phyloP scores from a whole-genome alignment of 2,888 invertebrate genomes.

The Carterocephalus palaemon region DNA sequence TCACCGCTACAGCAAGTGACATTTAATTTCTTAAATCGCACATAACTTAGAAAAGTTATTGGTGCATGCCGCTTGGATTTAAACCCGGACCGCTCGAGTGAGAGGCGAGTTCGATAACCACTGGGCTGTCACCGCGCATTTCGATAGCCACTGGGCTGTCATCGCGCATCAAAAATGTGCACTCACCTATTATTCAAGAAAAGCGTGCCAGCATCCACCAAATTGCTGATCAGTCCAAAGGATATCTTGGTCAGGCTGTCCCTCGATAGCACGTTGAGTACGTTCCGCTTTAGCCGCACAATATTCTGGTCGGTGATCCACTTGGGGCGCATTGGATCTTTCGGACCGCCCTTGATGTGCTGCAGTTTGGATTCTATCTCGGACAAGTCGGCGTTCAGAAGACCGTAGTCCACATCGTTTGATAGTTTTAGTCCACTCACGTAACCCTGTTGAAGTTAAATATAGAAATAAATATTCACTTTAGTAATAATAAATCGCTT shows the following conservation, averaged over 20 bases:
- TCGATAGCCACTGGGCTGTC: no score
- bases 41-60: no score
- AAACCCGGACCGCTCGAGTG: no score
- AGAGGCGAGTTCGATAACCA: no score
- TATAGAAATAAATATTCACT: background rate
- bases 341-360: slow-evolving; percentile 44
- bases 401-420: slow-evolving; percentile 49
- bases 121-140: no score
- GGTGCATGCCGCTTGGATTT: no score
- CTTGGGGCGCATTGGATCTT: slow-evolving; percentile 45
- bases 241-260: slow-evolving; percentile 56
- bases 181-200: slow-evolving; percentile 64
- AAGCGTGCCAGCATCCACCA: slow-evolving; percentile 64
- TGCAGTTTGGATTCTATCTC: slow-evolving; percentile 43
- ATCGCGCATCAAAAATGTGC: background rate
- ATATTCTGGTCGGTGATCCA: slow-evolving; percentile 63
- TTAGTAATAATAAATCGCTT: no score
- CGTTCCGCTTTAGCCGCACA: slow-evolving; percentile 38
- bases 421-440: slow-evolving; percentile 46
- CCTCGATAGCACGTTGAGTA: slow-evolving; percentile 47
- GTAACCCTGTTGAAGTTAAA: slow-evolving; percentile 46
- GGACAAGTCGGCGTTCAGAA: slow-evolving; percentile 44
- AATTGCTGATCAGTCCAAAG: slow-evolving; percentile 58
- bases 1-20: no score
- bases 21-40: no score